Percentiles rank a stretch among this genome's conserved stretches.
These are phyloP conservation scores for Drosophila austrosaltans DNA, from an alignment of 2,888 invertebrate species.

Conservation along the genomic window DNA sequence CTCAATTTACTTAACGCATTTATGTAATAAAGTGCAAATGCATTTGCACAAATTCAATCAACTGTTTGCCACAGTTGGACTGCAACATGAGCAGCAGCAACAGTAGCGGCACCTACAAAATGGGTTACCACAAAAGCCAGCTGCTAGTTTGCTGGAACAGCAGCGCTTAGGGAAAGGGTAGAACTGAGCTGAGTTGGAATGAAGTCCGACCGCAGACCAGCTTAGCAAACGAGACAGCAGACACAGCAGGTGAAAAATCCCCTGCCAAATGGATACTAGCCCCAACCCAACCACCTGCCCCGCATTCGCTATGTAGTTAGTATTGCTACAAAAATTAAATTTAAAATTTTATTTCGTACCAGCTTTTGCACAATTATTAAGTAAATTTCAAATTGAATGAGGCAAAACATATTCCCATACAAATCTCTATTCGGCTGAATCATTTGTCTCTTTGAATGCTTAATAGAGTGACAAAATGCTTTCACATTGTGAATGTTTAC, in stretches of 20 bases:
- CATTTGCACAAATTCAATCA: conserved; percentile 40
- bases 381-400: conserved; percentile 2
- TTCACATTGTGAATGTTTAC: not conserved
- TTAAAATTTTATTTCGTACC: conserved; percentile 7
- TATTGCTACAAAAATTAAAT: conserved; percentile 27
- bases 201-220: too few relatives aligned
- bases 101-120: conserved; percentile 31
- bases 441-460: conserved; percentile 1
- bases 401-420: not conserved
- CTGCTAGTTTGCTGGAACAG: conserved; percentile 29
- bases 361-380: not conserved
- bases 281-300: conserved; percentile 10
- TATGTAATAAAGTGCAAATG: not conserved
- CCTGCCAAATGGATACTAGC: too few relatives aligned
- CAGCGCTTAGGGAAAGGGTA: not conserved
- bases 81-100: conserved; percentile 12
- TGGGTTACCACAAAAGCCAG: conserved; percentile 52
- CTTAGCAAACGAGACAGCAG: conserved; percentile 2
- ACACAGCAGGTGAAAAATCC: conserved; percentile 4
- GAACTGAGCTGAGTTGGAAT: not conserved
- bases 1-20: not conserved
- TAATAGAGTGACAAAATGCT: not conserved
- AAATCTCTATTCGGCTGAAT: not conserved
- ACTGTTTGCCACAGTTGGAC: conserved; percentile 40
- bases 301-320: not conserved